phyloP scores from a whole-genome alignment of 1,140 invertebrate species.

The Oryctes rhinoceros region DNA sequence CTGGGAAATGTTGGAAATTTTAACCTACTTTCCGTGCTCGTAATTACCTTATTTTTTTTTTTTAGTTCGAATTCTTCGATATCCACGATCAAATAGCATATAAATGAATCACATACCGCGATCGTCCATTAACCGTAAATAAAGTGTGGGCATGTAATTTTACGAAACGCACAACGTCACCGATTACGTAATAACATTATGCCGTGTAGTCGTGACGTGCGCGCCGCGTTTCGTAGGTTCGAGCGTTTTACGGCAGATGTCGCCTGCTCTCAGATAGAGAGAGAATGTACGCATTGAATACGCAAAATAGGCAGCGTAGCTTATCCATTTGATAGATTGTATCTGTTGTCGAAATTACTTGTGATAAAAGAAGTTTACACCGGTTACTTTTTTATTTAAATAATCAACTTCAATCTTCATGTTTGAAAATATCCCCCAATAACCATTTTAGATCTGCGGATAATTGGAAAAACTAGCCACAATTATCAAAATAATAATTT shows the following conservation, averaged over 20 bases:
- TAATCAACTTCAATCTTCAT: no score
- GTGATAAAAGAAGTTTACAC: no score
- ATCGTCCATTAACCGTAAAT: slow-evolving; percentile 22
- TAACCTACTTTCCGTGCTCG: slow-evolving; percentile 1
- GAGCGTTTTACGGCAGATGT: not conserved
- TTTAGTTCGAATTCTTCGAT: slow-evolving; percentile 1
- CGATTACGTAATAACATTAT: not conserved
- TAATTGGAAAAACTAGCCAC: no score
- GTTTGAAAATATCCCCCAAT: no score
- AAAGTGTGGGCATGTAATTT: slow-evolving; percentile 29
- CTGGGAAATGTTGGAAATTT: not conserved
- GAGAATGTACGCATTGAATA: not conserved
- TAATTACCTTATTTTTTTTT: not conserved
- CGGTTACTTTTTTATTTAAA: no score
- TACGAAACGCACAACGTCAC: slow-evolving; percentile 16
- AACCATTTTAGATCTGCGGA: no score
- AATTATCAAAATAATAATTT: no score
- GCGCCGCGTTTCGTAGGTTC: not conserved
- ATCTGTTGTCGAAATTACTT: no score
- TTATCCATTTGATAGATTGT: not conserved
- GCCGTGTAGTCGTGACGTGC: not conserved
- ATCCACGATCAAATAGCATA: slow-evolving; percentile 2
- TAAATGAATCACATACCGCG: slow-evolving; percentile 8
- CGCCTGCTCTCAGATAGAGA: slow-evolving; percentile 22
- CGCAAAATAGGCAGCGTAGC: not conserved